These are phyloP conservation scores for Polypterus bichir DNA, from an alignment of 2,113 vertebrate genomes.

Conservation along the genomic window DNA sequence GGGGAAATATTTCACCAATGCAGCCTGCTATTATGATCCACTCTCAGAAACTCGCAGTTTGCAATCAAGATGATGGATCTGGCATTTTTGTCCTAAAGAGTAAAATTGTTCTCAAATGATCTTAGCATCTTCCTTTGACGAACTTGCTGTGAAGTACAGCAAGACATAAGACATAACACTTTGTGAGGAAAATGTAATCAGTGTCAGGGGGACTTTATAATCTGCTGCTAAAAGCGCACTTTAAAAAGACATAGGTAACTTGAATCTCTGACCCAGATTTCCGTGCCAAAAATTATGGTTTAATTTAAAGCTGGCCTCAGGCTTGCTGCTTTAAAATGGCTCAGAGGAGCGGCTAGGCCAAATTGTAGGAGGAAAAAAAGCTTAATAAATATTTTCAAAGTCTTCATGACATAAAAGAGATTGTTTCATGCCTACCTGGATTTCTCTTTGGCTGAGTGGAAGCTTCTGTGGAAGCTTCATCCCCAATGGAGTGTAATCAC, in stretches of 20 bases:
- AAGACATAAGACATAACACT: neutral
- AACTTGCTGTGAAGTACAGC: conserved; percentile 6
- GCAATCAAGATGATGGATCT: conserved; percentile 8
- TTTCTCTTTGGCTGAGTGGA: too few relatives aligned
- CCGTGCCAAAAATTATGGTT: neutral
- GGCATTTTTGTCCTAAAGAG: neutral
- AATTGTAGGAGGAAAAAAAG: too few relatives aligned
- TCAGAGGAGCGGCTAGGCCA: neutral
- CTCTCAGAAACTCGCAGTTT: neutral
- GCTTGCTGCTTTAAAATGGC: neutral
- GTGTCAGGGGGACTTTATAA: neutral
- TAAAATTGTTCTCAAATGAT: neutral
- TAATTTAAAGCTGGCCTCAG: neutral
- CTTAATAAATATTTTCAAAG: too few relatives aligned
- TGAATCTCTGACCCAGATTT: neutral
- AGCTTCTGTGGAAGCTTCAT: too few relatives aligned
- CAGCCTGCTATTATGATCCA: too few relatives aligned
- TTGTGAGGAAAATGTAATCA: neutral
- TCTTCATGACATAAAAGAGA: too few relatives aligned
- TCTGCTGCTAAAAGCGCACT: neutral
- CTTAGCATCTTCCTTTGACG: neutral
- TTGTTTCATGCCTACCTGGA: too few relatives aligned
- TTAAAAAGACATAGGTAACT: neutral
- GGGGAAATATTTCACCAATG: too few relatives aligned
- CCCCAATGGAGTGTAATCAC: too few relatives aligned